Percentiles rank a stretch among this genome's conserved stretches.
Conservation (phyloP, 2,797 vertebrate genomes). For the Microctenopoma stevenorrisi region DNA sequence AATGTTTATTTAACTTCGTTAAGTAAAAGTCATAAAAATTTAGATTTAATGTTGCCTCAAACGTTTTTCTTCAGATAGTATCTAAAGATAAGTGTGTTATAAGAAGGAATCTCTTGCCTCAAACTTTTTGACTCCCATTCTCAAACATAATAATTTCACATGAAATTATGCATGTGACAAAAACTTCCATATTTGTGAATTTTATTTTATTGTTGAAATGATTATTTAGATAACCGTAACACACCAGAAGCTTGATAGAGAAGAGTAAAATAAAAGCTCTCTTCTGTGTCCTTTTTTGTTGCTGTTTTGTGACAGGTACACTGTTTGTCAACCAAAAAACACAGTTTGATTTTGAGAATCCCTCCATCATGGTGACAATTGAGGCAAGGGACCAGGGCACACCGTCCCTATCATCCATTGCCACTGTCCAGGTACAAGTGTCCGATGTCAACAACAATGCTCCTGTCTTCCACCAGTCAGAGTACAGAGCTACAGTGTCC, state of each 20-base stretch:
- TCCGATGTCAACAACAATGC: conserved; percentile 93
- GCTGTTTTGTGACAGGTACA: conserved; percentile 84
- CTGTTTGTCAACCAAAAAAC: conserved; percentile 87
- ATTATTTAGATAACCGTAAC: conserved; percentile 11
- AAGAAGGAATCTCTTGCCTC: conserved; percentile 35
- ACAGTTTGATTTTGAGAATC: conserved; percentile 83
- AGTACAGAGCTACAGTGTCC: conserved; percentile 87
- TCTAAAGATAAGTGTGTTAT: conserved; percentile 41
- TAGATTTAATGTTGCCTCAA: conserved; percentile 37
- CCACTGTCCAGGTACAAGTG: conserved; percentile 91
- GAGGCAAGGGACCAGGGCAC: conserved; percentile 90
- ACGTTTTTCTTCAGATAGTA: conserved; percentile 54
- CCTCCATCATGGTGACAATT: conserved; percentile 89
- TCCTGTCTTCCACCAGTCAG: conserved; percentile 88
- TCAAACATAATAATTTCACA: conserved; percentile 9
- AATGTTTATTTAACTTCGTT: conserved; percentile 56
- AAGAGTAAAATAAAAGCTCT: neutral
- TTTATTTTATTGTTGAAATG: conserved; percentile 12
- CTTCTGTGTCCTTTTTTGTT: conserved; percentile 8
- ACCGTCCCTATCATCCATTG: conserved; percentile 86
- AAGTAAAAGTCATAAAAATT: conserved; percentile 50
- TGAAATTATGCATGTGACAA: conserved; percentile 14
- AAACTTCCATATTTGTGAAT: conserved; percentile 11
- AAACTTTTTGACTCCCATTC: conserved; percentile 13
- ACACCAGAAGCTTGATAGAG: neutral